These are phyloP conservation scores for Colius striatus DNA, from an alignment of 2,113 vertebrate species.

Conservation along the genomic window DNA sequence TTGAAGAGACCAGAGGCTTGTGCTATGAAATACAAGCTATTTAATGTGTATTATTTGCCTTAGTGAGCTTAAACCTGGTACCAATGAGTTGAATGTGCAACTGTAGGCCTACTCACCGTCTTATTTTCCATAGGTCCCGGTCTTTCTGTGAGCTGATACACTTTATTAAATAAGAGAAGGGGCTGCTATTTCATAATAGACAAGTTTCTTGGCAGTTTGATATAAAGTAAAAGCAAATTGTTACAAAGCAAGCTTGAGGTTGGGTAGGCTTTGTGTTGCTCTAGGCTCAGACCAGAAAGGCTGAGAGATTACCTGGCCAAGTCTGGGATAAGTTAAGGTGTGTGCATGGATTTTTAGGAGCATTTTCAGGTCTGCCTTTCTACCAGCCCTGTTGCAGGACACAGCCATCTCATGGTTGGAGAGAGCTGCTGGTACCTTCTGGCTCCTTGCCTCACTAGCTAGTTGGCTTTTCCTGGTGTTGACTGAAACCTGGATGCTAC, in stretches of 20 bases:
- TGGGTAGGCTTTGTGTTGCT: background rate
- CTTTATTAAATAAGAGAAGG: background rate
- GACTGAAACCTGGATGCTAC: background rate
- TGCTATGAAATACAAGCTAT: background rate
- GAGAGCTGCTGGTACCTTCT: background rate
- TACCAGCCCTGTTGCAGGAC: background rate
- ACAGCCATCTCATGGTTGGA: background rate
- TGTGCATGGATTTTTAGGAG: background rate
- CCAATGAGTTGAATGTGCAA: background rate
- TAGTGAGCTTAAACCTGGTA: background rate
- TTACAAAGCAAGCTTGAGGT: background rate
- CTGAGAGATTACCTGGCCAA: background rate
- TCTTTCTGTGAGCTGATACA: background rate
- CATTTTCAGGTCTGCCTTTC: background rate
- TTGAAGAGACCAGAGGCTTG: background rate
- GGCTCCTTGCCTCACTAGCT: background rate
- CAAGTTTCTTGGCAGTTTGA: background rate
- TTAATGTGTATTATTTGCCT: background rate
- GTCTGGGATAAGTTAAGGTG: background rate
- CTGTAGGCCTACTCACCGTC: fast-evolving
- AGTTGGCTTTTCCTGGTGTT: background rate
- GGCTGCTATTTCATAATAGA: background rate
- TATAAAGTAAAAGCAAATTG: background rate
- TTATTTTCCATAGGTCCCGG: background rate
- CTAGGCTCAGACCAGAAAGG: background rate